Percentiles rank a stretch among this genome's conserved stretches.
phyloP scores from a whole-genome alignment of 1,140 invertebrate species.

The Sinonovacula constricta region DNA sequence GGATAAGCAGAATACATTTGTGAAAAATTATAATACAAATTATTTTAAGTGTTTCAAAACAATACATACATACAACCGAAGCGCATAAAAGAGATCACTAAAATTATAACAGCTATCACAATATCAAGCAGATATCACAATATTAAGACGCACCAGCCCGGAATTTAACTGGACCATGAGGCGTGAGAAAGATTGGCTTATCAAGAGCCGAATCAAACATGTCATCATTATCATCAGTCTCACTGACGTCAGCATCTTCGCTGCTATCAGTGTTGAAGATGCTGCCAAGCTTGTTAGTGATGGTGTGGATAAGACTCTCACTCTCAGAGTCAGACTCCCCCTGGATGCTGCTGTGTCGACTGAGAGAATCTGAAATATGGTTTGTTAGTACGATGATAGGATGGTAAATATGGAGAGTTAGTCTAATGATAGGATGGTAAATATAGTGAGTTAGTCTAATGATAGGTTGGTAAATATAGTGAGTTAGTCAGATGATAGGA shows the following conservation, averaged over 20 bases:
- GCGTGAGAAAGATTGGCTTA: constrained; percentile 76
- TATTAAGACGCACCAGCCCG: no score
- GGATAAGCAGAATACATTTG: no score
- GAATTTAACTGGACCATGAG: constrained; percentile 70
- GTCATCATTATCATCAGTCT: constrained; percentile 80
- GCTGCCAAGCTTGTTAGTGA: constrained; percentile 76
- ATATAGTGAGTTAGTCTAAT: no score
- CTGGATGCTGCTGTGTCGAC: constrained; percentile 80
- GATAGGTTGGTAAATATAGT: no score
- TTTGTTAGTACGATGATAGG: no score
- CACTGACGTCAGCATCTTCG: constrained; percentile 84
- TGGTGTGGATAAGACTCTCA: constrained; percentile 79
- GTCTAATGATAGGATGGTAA: no score
- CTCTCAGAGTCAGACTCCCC: constrained; percentile 90
- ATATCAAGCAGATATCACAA: no score
- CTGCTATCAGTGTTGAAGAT: constrained; percentile 88
- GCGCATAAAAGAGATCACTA: not conserved
- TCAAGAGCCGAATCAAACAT: constrained; percentile 68
- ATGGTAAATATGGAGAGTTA: no score
- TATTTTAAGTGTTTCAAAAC: no score
- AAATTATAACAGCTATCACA: no score
- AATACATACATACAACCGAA: not conserved
- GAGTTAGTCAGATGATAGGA: no score
- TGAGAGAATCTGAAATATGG: constrained; percentile 75
- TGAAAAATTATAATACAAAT: no score